Evolutionary conservation across 2,797 vertebrate genomes (phyloP).

Genomic region (Sebastolobus alascanus): DNA sequence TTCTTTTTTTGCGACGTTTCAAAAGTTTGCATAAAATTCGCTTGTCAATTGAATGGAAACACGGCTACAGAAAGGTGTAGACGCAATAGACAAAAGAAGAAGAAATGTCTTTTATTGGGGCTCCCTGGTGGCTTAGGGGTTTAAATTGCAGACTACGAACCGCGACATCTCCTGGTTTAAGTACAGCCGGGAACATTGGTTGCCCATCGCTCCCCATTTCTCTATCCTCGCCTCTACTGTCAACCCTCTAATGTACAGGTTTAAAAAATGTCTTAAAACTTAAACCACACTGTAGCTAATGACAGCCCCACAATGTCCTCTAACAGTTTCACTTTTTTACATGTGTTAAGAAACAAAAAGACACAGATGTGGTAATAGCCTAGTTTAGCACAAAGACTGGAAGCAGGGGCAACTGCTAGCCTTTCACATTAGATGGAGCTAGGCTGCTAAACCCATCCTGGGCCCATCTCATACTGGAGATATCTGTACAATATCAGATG

Average conservation of each 20-base stretch:
- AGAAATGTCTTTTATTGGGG: no score
- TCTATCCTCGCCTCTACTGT: background rate
- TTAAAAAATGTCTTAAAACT: background rate
- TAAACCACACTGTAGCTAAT: background rate
- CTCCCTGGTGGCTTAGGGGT: no score
- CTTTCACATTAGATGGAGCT: background rate
- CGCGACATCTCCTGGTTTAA: background rate
- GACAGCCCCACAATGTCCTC: background rate
- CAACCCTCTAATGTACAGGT: no score
- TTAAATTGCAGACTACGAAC: background rate
- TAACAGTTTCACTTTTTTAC: background rate
- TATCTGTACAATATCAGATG: background rate
- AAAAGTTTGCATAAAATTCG: background rate
- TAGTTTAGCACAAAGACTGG: slow-evolving; percentile 1
- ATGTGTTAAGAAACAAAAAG: background rate
- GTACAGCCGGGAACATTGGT: background rate
- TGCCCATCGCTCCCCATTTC: background rate
- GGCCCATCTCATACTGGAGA: background rate
- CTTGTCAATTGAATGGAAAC: background rate
- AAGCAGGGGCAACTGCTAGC: background rate
- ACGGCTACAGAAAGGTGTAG: background rate
- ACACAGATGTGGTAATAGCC: background rate
- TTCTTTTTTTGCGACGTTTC: background rate
- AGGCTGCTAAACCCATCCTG: background rate
- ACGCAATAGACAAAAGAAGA: no score